Conservation (phyloP, 2,113 vertebrate species). For the Lophotis ruficrista region DNA sequence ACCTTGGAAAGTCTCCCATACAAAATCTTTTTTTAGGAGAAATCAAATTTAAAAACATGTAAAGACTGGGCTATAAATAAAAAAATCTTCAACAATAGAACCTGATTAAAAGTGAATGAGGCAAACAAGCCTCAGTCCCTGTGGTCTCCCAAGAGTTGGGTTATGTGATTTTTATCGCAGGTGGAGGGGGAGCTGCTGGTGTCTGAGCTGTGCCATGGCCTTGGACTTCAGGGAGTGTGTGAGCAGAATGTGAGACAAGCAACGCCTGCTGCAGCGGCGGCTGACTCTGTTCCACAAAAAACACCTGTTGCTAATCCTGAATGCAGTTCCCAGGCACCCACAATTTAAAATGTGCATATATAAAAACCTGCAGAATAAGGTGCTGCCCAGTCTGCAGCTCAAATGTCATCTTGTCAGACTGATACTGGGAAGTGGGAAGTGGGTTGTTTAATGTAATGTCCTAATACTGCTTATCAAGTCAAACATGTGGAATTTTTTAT, state of each 20-base stretch:
- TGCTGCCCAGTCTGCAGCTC: neutral
- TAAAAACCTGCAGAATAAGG: neutral
- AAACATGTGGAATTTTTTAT: neutral
- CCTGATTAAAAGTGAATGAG: neutral
- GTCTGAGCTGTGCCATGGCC: neutral
- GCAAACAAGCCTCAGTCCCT: neutral
- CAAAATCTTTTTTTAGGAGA: neutral
- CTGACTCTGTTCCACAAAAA: neutral
- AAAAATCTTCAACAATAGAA: neutral
- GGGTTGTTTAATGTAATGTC: neutral
- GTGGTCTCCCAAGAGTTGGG: neutral
- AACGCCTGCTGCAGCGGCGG: neutral
- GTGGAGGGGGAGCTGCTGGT: neutral
- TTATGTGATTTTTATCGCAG: neutral
- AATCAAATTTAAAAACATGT: neutral
- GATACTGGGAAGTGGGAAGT: neutral
- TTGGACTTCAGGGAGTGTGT: neutral
- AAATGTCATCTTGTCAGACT: neutral
- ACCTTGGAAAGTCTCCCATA: neutral
- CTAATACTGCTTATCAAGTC: neutral
- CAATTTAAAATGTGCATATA: neutral
- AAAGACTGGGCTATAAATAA: neutral
- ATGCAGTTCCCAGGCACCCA: neutral
- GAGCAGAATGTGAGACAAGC: neutral
- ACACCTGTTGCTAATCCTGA: rapidly evolving